Percentiles rank a stretch among this genome's conserved stretches.
These are phyloP conservation scores for Ascidia mentula DNA, from an alignment of 23 tunicate species.

Conservation along the genomic window DNA sequence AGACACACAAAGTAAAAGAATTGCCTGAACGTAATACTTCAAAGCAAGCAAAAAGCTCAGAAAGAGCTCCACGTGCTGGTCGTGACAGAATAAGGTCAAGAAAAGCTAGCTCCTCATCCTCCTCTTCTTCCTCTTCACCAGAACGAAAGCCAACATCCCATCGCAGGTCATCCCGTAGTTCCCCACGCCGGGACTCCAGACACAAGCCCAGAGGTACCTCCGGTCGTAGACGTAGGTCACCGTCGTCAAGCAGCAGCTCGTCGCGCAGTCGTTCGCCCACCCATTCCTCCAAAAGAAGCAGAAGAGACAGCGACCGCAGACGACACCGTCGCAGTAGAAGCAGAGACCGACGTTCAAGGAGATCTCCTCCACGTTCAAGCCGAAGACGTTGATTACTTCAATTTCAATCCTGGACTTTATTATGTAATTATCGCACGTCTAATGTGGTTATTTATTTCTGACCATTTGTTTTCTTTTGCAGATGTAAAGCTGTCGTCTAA, in stretches of 20 bases:
- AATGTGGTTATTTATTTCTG: not conserved
- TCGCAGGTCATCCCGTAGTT: not conserved
- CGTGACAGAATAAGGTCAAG: not conserved
- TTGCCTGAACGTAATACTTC: no score
- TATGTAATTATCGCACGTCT: not conserved
- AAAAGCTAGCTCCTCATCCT: not conserved
- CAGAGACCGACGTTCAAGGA: not conserved
- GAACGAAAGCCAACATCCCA: not conserved
- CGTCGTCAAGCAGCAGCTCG: constrained; percentile 24
- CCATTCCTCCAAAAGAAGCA: not conserved
- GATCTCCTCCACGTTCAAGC: not conserved
- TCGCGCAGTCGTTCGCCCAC: constrained; percentile 1
- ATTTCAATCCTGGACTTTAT: not conserved
- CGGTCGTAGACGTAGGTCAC: constrained; percentile 12
- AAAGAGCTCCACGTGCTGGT: not conserved
- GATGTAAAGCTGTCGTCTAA: not conserved
- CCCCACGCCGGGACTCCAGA: not conserved
- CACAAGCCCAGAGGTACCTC: not conserved
- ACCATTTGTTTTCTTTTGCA: not conserved
- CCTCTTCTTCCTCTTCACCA: not conserved
- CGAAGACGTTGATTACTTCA: constrained; percentile 1
- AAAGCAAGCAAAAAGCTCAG: not conserved
- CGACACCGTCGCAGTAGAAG: constrained; percentile 3
- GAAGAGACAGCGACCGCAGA: constrained; percentile 1
- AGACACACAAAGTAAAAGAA: no score